Evolutionary conservation across 2,888 invertebrate genomes (phyloP).

Genomic region (Hylaea fasciaria): DNA sequence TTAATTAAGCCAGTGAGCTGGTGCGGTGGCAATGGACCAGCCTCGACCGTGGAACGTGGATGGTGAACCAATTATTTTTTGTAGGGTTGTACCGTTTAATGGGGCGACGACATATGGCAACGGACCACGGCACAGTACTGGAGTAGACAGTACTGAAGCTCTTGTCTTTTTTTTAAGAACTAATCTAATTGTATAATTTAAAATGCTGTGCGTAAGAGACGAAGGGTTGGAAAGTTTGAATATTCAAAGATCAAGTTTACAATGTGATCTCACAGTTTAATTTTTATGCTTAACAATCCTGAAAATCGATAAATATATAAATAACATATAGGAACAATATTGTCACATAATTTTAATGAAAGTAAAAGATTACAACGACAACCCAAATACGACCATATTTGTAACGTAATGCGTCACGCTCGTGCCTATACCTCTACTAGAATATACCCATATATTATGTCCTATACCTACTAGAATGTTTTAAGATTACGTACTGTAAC

Average conservation of each 20-base stretch:
- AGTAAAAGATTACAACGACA: too few relatives aligned
- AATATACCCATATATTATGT: neutral
- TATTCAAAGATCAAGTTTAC: too few relatives aligned
- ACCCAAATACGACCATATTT: too few relatives aligned
- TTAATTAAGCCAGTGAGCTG: slow-evolving; percentile 54
- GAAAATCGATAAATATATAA: too few relatives aligned
- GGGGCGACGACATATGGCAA: slow-evolving; percentile 74
- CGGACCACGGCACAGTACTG: slow-evolving; percentile 22
- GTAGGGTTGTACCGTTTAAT: slow-evolving; percentile 74
- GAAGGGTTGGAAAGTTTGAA: too few relatives aligned
- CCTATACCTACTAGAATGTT: too few relatives aligned
- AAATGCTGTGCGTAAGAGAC: neutral
- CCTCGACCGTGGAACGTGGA: slow-evolving; percentile 62
- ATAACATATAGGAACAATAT: too few relatives aligned
- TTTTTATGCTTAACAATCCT: too few relatives aligned
- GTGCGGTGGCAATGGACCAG: slow-evolving; percentile 64
- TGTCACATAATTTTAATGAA: too few relatives aligned
- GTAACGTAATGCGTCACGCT: too few relatives aligned
- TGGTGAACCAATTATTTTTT: slow-evolving; percentile 82
- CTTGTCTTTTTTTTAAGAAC: neutral
- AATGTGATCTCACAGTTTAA: too few relatives aligned
- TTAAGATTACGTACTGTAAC: slow-evolving; percentile 6
- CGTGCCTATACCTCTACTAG: too few relatives aligned
- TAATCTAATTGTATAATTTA: neutral
- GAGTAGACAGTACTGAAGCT: slow-evolving; percentile 11